Evolutionary conservation across 2,113 vertebrate genomes (phyloP), one percentile per base, ranked within the genome.

Genomic region (Nothoprocta pentlandii): DNA sequence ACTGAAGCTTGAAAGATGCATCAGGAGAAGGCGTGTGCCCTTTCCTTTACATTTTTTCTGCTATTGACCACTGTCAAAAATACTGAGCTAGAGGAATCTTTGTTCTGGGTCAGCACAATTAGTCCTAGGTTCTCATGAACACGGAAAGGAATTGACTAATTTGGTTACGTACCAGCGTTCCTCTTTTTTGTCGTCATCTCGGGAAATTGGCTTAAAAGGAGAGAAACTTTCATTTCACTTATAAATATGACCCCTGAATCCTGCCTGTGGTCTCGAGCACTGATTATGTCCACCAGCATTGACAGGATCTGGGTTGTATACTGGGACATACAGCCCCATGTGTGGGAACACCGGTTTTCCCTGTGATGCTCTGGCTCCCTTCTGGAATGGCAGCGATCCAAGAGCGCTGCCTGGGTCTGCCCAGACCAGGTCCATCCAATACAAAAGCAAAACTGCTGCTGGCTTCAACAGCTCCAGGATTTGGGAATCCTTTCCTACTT

Each of bases 1-100:
- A 62, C 69, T 75, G 78, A 93, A 87, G 47, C 80, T 41, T 92
- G 86, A 89, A 89, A 93, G 86, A 75, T 93, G 89, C 2, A 90
- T 34, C 83, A 90, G 68, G 67, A 87, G 79, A 88, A 74, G 13
- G 34, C 26, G 39, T 0, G 6, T 39, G 77, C 39, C 59, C 85
- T 68, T 87, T 75, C 14, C 62, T 94, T 77, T 76, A 71, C 26
- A 58, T 85, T 90, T 78, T 78, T 93, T 39, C 75, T 63, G 36
- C 26, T 71, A 73, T 17, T 63, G 87, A 25, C 68, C 75, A 23
- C 53, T 69, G 59, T 36, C 79, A 77, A 63, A 11, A 21, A 80
- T 66, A 32, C n/a, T 75, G 85, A 90, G 71, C 39, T 32, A 73
- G 39, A 70, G 69, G 32, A 21, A 30, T 7, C 44, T 75, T 84